Conservation (phyloP, 2,113 vertebrate species). For the Cranoglanis bouderius region DNA sequence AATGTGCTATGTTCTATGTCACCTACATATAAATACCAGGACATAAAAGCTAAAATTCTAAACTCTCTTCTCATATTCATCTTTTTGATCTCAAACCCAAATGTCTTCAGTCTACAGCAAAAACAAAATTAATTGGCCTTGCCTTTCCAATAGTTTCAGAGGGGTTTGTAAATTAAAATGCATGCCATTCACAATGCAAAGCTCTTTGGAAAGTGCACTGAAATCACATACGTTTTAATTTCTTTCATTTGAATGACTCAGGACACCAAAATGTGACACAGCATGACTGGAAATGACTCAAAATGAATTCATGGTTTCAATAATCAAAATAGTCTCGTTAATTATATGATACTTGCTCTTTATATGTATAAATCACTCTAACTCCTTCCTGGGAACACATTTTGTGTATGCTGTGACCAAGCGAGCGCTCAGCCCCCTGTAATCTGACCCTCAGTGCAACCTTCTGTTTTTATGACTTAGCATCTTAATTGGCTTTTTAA, state of each 20-base stretch:
- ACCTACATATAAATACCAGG: no score
- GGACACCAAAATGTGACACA: neutral
- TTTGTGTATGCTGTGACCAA: constrained; percentile 35
- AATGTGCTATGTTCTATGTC: no score
- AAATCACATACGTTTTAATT: neutral
- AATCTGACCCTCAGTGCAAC: constrained; percentile 60
- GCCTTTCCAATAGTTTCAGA: no score
- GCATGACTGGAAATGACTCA: neutral
- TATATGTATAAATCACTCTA: constrained; percentile 16
- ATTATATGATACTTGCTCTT: neutral
- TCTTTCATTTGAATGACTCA: neutral
- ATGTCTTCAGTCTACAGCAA: no score
- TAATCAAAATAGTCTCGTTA: neutral
- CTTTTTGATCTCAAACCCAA: no score
- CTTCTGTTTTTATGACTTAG: constrained; percentile 60
- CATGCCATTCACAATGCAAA: neutral
- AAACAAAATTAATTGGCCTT: no score
- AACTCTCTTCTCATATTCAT: no score
- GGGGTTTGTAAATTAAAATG: neutral
- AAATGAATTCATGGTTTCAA: neutral
- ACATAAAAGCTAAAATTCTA: no score
- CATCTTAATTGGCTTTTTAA: constrained; percentile 72
- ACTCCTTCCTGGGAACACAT: constrained; percentile 35
- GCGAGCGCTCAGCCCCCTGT: constrained; percentile 47
- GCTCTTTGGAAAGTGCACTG: neutral